Evolutionary conservation across 2,888 invertebrate species (phyloP).

Genomic region (Patella pellucida): DNA sequence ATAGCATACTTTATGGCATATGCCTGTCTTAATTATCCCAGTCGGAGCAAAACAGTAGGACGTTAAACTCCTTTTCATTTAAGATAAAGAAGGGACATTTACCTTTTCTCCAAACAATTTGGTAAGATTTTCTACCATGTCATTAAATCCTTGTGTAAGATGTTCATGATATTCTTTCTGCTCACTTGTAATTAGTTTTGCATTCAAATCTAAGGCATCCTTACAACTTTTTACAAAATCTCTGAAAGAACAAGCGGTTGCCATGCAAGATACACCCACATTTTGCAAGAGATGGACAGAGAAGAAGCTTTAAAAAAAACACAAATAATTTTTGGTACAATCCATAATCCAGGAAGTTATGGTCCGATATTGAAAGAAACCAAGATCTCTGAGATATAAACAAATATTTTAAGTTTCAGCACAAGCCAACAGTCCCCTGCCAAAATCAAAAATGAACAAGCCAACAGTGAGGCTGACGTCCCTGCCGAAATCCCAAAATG

Average conservation of each 20-base stretch:
- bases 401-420: background rate
- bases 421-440: too few species aligned
- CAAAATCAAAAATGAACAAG: too few species aligned
- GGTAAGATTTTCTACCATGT: slow-evolving; percentile 82
- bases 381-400: background rate
- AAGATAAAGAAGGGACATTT: slow-evolving; percentile 25
- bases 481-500: background rate
- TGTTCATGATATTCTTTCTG: slow-evolving; percentile 94
- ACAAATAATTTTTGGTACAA: background rate
- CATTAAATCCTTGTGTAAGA: slow-evolving; percentile 87
- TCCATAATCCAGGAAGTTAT: background rate
- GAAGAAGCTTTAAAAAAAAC: background rate
- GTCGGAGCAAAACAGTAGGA: too few species aligned
- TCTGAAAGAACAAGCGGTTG: slow-evolving; percentile 73
- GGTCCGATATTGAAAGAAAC: too few species aligned
- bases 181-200: slow-evolving; percentile 87
- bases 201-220: slow-evolving; percentile 90
- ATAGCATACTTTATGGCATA: too few species aligned
- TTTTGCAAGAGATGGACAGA: too few species aligned
- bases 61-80: too few species aligned
- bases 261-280: too few species aligned
- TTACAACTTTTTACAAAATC: slow-evolving; percentile 93
- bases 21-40: too few species aligned
- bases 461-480: background rate
- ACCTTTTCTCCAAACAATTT: slow-evolving; percentile 68